Evolutionary conservation across 2,888 invertebrate genomes (phyloP), one percentile per base, ranked within the genome.

Genomic region (Arenicola marina): DNA sequence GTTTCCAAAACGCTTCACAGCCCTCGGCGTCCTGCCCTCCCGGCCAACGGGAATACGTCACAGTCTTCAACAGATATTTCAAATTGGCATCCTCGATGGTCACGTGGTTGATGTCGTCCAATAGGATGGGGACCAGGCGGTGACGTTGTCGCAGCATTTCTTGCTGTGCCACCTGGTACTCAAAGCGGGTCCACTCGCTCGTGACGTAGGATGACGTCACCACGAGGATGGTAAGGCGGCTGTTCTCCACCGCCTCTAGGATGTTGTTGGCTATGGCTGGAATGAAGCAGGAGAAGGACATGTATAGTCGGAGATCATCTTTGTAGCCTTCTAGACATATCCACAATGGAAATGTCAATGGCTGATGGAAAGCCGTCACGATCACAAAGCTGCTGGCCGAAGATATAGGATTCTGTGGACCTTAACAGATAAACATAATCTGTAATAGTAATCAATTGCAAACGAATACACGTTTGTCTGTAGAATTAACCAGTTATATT

Each of bases 71-170:
- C 24, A 76, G 73, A 15, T 68, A 67, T 55, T 70, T 70, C 3
- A 76, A 56, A 51, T 73, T 74, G 45, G 65, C 70, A 59, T 76
- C 76, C 26, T 70, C 54, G 51, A 62, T 64, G 18, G 60, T 56
- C 11, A 68, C 53, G 26, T 71, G 61, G 1, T 68, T 62, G 1
- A 74, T 62, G 48, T 74, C 72, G 21, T 72, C 71, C 4, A 74
- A 62, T n/a, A 76, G 67, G 1, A 76, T 66, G 1, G 76, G 76
- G 45, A 76, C 74, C 15, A 76, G 75, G 59, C 67, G 73, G 64
- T 75, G 75, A 61, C 73, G 73, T n/a, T 74, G 65, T 58, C 73
- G 71, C 21, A 76, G 59, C 76, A 76, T 76, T 63, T 76, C 76
- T n/a, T 75, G 75, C 59, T 75, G 76, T 1, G 76, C 76, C 45